These are phyloP conservation scores for Hepsetus odoe DNA, from an alignment of 2,113 vertebrate species.

Conservation along the genomic window DNA sequence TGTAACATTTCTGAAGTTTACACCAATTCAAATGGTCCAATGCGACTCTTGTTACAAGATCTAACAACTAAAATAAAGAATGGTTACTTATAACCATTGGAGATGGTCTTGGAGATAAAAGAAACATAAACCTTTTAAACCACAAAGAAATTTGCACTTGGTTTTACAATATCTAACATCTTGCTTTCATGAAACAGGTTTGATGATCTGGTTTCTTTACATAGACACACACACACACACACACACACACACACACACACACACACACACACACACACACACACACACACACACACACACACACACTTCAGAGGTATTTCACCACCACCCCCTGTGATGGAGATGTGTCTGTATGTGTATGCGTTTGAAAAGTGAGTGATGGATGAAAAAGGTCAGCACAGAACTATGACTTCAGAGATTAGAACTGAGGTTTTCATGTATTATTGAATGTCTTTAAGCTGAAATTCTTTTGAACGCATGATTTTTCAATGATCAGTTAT, in stretches of 20 bases:
- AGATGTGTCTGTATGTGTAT: slow-evolving; percentile 13
- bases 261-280: slow-evolving; percentile 25
- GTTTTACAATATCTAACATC: too few relatives aligned
- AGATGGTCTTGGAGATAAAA: too few relatives aligned
- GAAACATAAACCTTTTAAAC: too few relatives aligned
- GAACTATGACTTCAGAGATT: slow-evolving; percentile 35
- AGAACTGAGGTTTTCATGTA: slow-evolving; percentile 64
- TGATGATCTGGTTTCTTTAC: too few relatives aligned
- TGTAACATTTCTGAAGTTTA: too few relatives aligned
- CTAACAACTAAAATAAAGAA: too few relatives aligned
- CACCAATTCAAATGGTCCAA: too few relatives aligned
- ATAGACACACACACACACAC: neutral
- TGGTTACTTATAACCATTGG: too few relatives aligned
- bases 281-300: slow-evolving; percentile 22
- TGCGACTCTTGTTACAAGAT: too few relatives aligned
- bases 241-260: neutral
- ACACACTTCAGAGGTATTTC: neutral
- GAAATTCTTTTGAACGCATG: neutral
- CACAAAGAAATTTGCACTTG: too few relatives aligned
- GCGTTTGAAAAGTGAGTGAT: slow-evolving; percentile 21
- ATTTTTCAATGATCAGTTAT: neutral
- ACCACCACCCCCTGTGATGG: slow-evolving; percentile 25
- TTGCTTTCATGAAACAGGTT: too few relatives aligned
- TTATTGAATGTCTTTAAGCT: slow-evolving; percentile 60
- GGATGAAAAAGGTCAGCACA: slow-evolving; percentile 4